Base-by-base conservation (phyloP, 2,797 vertebrate species). In the Syngnathus acus region DNA sequence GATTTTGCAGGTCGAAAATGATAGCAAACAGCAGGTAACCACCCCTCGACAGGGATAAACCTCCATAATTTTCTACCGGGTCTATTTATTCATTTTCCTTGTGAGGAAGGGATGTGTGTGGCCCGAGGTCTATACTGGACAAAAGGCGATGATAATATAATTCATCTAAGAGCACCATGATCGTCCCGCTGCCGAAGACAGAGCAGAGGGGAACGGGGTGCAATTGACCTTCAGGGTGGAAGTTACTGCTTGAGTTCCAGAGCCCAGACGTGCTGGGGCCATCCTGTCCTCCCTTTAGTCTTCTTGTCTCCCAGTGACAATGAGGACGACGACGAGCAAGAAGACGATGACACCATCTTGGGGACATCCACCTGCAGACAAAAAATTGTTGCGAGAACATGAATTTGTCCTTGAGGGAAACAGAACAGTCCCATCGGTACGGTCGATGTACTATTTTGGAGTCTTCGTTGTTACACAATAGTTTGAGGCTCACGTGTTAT, bases 231-330 rank as follows among this genome's bases (percentile, higher is more conserved):
- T n/a, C 11, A 16, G 21, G n/a, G 9, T 26, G 11, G 54, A 32
- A 14, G 40, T 95, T 94, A 97, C 84, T 98, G 96, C 91, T 99
- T 98, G 81, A 99, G 95, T 86, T 99, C 97, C 90, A 99, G 86
- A 76, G 97, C 97, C 97, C 96, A 99, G 84, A 99, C 97, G 69
- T 99, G 97, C 85, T 99, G 96, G 37, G 97, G 97, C 97, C 97
- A 99, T 82, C 97, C 97, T 76, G 96, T 98, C 84, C 96, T 92
- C 61, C 97, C 96, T 93, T 99, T 99, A 69, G 92, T 95, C 91
- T 97, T 99, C 93, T 97, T 98, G 87, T 99, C 96, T 78, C 90
- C 93, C 86, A 88, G 92, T 74, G 94, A 92, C 79, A 94, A 94
- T 1, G 91, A 74, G 0, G 80, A 83, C 0, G 78, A 82, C 78